Percentiles rank a stretch among this genome's conserved stretches.
Conservation (phyloP, 2,888 invertebrate genomes). For the Diplazon laetatorius region DNA sequence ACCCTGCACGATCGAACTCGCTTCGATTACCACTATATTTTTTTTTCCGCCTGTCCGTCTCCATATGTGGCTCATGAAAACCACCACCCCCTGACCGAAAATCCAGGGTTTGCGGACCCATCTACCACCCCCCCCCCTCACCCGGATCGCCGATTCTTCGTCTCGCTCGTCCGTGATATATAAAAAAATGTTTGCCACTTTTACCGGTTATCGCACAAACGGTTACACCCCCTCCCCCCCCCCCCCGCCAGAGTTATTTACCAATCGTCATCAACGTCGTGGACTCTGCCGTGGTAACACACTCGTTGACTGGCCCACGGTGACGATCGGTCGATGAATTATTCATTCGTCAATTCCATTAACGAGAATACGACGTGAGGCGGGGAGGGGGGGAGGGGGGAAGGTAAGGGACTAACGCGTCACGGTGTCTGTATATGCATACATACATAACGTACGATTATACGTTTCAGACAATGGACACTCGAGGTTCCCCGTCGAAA, state of each 20-base stretch:
- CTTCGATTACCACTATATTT: background rate
- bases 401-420: background rate
- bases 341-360: slow-evolving; percentile 53
- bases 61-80: background rate
- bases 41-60: background rate
- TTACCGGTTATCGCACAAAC: no score
- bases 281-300: no score
- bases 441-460: no score
- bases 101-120: no score
- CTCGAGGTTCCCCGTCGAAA: no score
- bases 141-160: no score
- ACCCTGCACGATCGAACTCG: background rate
- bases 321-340: slow-evolving; percentile 46
- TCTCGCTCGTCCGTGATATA: background rate
- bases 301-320: slow-evolving; percentile 14
- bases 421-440: background rate
- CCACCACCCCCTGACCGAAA: no score
- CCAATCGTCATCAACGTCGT: no score
- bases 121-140: no score
- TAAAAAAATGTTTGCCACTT: background rate
- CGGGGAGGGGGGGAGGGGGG: background rate
- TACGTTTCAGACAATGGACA: no score
- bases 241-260: no score
- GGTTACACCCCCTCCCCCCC: no score
- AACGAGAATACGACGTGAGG: slow-evolving; percentile 35